Evolutionary conservation across 2,113 vertebrate genomes (phyloP).

Genomic region (Ceyx melanurus): DNA sequence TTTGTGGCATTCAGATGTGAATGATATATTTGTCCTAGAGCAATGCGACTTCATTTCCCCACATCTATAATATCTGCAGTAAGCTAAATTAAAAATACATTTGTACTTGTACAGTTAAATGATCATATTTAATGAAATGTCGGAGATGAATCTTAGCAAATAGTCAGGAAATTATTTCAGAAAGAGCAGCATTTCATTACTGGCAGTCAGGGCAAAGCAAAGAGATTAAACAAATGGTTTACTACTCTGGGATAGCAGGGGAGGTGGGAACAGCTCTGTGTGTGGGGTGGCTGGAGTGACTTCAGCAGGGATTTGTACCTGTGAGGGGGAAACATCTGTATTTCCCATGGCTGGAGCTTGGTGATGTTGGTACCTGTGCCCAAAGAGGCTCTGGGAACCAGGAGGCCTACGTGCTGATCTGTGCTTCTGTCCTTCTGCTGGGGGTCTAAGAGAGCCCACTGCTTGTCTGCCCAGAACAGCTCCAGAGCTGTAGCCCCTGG

Average conservation of each 20-base stretch:
- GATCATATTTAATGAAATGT: constrained; percentile 91
- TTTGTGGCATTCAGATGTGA: constrained; percentile 79
- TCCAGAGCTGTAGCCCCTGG: background rate
- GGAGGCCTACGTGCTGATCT: rapidly evolving
- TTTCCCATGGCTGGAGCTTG: rapidly evolving
- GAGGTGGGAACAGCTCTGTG: background rate
- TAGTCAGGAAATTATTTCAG: constrained; percentile 85
- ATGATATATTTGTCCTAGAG: constrained; percentile 87
- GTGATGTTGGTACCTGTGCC: background rate
- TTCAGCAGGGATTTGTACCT: background rate
- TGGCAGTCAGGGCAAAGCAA: constrained; percentile 73
- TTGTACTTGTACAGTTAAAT: constrained; percentile 90
- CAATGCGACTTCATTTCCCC: constrained; percentile 83
- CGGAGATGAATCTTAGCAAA: constrained; percentile 87
- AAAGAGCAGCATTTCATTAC: constrained; percentile 80
- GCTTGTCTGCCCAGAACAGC: background rate
- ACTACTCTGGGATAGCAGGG: constrained; percentile 11
- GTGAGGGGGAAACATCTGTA: rapidly evolving
- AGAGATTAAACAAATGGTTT: constrained; percentile 79
- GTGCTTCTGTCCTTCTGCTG: rapidly evolving
- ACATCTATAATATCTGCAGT: constrained; percentile 86
- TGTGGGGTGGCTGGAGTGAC: background rate
- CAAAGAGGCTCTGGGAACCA: background rate
- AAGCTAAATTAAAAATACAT: constrained; percentile 90
- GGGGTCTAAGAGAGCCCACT: rapidly evolving